These are phyloP conservation scores for Thyatira batis DNA, from an alignment of 2,888 invertebrate species.

Conservation along the genomic window DNA sequence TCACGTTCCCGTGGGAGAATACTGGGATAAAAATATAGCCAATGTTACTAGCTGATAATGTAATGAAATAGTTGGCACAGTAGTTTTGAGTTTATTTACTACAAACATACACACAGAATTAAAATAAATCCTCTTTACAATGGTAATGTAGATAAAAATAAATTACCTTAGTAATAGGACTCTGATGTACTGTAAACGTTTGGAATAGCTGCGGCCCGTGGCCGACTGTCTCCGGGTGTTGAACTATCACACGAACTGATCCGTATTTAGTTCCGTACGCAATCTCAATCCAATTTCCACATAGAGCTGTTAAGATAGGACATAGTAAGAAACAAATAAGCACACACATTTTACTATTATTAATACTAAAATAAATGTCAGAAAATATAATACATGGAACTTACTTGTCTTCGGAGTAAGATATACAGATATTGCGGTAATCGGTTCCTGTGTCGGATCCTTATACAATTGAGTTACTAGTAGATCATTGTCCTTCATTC, in stretches of 20 bases:
- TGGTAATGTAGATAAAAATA: too few species aligned
- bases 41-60: too few species aligned
- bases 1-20: too few species aligned
- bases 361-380: background rate
- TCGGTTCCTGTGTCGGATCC: conserved; percentile 96
- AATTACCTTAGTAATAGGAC: conserved; percentile 94
- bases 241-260: conserved; percentile 97
- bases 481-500: conserved; percentile 99
- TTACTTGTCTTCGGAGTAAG: conserved; percentile 99
- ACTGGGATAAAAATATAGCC: too few species aligned
- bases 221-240: conserved; percentile 99
- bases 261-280: conserved; percentile 99
- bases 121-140: background rate
- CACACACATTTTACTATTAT: background rate
- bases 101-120: background rate
- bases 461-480: conserved; percentile 97
- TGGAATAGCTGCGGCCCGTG: conserved; percentile 99
- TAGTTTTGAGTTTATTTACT: too few species aligned
- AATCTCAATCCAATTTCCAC: conserved; percentile 99
- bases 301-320: conserved; percentile 93
- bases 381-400: conserved; percentile 48
- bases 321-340: too few species aligned
- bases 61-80: too few species aligned
- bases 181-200: conserved; percentile 98
- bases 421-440: conserved; percentile 99